A percentile compares a stretch with the other conserved stretches of the same genome.
Conservation (phyloP, 2,797 vertebrate genomes). For the Amblyopsis hoosieri region DNA sequence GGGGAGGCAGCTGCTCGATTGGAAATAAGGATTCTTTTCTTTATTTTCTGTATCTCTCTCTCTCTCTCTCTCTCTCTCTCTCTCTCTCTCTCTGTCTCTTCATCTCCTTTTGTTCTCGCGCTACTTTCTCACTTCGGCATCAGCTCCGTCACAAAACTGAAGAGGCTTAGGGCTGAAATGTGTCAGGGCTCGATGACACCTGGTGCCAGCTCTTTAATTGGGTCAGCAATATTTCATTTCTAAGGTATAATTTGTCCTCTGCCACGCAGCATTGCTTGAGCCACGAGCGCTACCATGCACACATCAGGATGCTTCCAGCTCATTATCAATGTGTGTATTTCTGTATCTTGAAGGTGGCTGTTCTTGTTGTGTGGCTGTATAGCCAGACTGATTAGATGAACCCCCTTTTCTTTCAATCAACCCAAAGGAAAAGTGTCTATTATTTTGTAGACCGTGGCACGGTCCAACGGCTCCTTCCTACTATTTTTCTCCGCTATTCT, state of each 20-base stretch:
- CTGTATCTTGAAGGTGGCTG: conserved; percentile 6
- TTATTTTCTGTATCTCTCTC: conserved; percentile 28
- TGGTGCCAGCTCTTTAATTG: conserved; percentile 69
- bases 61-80: conserved; percentile 36
- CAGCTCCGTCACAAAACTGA: conserved; percentile 29
- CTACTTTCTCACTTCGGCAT: conserved; percentile 36
- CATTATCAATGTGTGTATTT: not conserved
- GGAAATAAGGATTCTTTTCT: conserved; percentile 65
- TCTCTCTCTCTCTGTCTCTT: conserved; percentile 19
- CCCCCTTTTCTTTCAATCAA: conserved; percentile 37
- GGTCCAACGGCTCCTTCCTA: conserved; percentile 49
- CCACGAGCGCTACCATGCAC: too few relatives aligned
- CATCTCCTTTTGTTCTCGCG: conserved; percentile 59
- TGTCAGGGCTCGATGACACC: conserved; percentile 56
- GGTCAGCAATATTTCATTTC: conserved; percentile 55
- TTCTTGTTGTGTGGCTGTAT: conserved; percentile 11
- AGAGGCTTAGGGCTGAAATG: conserved; percentile 45
- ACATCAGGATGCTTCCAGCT: conserved; percentile 14
- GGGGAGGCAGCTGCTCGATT: conserved; percentile 69
- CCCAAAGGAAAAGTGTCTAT: conserved; percentile 53
- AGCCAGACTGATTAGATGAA: conserved; percentile 21
- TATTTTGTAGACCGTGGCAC: conserved; percentile 37
- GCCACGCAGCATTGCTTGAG: conserved; percentile 9
- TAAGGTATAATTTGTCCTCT: conserved; percentile 58
- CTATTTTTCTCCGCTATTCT: conserved; percentile 42